Evolutionary conservation across 1,140 invertebrate genomes (phyloP).

Genomic region (Drosophila nasuta): DNA sequence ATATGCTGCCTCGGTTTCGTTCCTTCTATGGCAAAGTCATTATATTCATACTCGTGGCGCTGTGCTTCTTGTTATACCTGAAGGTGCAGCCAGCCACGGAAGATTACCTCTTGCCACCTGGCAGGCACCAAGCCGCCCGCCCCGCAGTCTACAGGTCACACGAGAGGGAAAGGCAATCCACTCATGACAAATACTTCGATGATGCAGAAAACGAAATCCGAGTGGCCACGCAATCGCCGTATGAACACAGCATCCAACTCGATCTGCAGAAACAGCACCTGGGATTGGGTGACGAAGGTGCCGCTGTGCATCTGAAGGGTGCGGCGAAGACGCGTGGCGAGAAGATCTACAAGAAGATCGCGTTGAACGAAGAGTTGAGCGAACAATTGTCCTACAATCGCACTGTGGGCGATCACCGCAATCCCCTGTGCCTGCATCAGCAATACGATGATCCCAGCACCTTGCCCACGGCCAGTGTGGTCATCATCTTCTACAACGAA

Average conservation of each 20-base stretch:
- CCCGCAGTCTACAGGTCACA: constrained; percentile 25
- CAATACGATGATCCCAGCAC: constrained; percentile 84
- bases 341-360: constrained; percentile 90
- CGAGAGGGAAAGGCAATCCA: background rate
- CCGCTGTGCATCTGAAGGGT: constrained; percentile 87
- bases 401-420: constrained; percentile 87
- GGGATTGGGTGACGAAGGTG: constrained; percentile 88
- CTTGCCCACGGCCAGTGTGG: constrained; percentile 87
- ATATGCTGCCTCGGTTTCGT: constrained; percentile 82
- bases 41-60: constrained; percentile 73
- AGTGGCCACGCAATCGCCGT: constrained; percentile 65
- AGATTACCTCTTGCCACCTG: constrained; percentile 14
- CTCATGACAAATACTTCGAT: constrained; percentile 24
- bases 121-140: background rate
- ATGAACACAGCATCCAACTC: constrained; percentile 79
- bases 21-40: constrained; percentile 83
- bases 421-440: constrained; percentile 85
- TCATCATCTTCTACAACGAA: constrained; percentile 96
- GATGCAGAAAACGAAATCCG: constrained; percentile 64
- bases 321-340: constrained; percentile 87
- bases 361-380: constrained; percentile 93
- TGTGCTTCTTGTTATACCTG: constrained; percentile 79
- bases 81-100: constrained; percentile 68
- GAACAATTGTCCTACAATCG: constrained; percentile 92
- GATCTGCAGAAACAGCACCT: constrained; percentile 83